Base-by-base conservation (phyloP, 2,797 vertebrate genomes). In the Pipistrellus pygmaeus region DNA sequence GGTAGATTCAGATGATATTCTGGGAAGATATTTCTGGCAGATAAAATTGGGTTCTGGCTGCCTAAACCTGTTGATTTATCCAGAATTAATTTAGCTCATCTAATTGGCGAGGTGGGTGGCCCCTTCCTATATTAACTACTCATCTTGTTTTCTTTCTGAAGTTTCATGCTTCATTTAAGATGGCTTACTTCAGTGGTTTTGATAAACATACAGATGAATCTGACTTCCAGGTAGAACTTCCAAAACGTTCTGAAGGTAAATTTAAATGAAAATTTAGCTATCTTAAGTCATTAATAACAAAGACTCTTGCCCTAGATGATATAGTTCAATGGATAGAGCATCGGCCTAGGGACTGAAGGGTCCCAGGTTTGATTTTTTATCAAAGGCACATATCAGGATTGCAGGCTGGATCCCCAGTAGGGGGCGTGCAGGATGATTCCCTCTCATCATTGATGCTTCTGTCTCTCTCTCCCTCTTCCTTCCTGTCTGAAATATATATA, bases 31-130 rank as follows among this genome's bases (percentile, higher is more conserved):
- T 87, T 94, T 94, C 69, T 75, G 64, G 89, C 69, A 83, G 27
- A 90, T 75, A 38, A 88, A 86, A 96, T 82, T 88, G 66, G 44
- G 44, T 86, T 81, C 83, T 1, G 25, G 76, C 27, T 91, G 21
- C 55, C 38, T 94, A 51, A 93, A 85, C 21, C 80, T 95, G 48
- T 82, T 91, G 75, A 89, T 91, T 86, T 80, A 88, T 85, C 75
- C 64, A 84, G 91, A 86, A 96, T 96, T 93, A 96, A 91, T 93
- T 91, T 72, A 96, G 51, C 46, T 94, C 71, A 72, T 84, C 53
- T 91, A 46, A 30, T 38, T 95, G 27, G 62, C 55, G 72, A 93
- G 55, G 91, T 83, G 30, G 76, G 78, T 75, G 80, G 51, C 25
- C 38, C 73, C 38, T 85, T 85, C 30, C 44, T 93, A 48, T 71